phyloP scores from a whole-genome alignment of 2,113 vertebrate genomes.

The Eurypyga helias region DNA sequence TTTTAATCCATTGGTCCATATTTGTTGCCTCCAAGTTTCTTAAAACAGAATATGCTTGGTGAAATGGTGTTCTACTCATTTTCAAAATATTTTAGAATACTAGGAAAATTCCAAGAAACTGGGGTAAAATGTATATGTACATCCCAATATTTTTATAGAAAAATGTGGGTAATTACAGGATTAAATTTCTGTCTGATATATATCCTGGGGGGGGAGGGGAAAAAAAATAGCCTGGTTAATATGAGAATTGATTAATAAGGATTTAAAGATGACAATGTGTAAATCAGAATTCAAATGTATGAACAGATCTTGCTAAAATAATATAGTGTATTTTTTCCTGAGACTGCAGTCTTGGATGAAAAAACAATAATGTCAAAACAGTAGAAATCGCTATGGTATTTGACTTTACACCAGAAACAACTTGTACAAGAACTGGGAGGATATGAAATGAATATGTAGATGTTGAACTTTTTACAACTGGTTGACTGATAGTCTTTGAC shows the following conservation, averaged over 20 bases:
- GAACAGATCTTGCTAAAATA: not conserved
- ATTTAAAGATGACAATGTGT: not conserved
- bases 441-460: not conserved
- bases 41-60: not conserved
- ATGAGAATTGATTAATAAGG: not conserved
- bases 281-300: not conserved
- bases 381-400: not conserved
- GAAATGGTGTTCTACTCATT: not conserved
- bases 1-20: not conserved
- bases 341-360: not conserved
- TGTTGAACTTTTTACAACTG: conserved; percentile 35
- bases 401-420: conserved; percentile 10
- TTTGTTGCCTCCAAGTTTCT: not conserved
- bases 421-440: not conserved
- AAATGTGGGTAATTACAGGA: not conserved
- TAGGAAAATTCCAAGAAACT: not conserved
- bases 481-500: conserved; percentile 34
- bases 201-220: not conserved
- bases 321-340: not conserved
- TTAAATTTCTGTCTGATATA: not conserved
- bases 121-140: not conserved
- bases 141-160: not conserved
- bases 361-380: conserved; percentile 17
- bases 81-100: not conserved
- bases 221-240: not conserved